These are phyloP conservation scores for Callosobruchus maculatus DNA, from an alignment of 2,888 invertebrate species.

Conservation along the genomic window DNA sequence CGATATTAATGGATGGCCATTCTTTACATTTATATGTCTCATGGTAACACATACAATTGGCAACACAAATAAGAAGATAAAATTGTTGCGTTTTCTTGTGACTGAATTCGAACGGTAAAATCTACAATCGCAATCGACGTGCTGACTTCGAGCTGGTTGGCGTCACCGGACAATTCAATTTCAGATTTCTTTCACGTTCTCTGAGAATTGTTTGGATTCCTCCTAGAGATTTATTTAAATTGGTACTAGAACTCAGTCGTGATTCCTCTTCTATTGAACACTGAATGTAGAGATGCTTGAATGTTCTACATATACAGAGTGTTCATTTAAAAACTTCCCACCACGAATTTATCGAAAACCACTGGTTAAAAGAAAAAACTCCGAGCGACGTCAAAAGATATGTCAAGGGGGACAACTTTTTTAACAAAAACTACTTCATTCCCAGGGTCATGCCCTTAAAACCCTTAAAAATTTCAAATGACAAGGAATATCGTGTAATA, in stretches of 20 bases:
- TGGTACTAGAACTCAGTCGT: background rate
- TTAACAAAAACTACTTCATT: too few species aligned
- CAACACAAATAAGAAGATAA: background rate
- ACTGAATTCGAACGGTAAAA: background rate
- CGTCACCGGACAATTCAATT: conserved; percentile 16
- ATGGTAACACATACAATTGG: background rate
- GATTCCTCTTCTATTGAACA: background rate
- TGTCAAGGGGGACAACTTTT: too few species aligned
- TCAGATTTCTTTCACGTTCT: conserved; percentile 12
- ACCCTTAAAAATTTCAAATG: too few species aligned
- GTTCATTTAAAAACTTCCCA: too few species aligned
- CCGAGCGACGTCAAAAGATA: too few species aligned
- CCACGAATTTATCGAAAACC: too few species aligned
- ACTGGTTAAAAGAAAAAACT: too few species aligned
- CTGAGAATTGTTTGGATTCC: conserved; percentile 9
- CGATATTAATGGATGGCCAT: too few species aligned
- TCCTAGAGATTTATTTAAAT: conserved; percentile 6
- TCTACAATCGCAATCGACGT: background rate
- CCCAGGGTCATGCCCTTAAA: too few species aligned
- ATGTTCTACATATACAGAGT: too few species aligned
- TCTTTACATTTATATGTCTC: too few species aligned
- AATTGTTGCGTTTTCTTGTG: background rate
- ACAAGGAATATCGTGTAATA: too few species aligned
- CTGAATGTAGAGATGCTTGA: background rate
- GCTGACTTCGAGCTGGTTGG: conserved; percentile 28